These are phyloP conservation scores for Eupithecia tripunctaria DNA, from an alignment of 2,888 invertebrate species.

Conservation along the genomic window DNA sequence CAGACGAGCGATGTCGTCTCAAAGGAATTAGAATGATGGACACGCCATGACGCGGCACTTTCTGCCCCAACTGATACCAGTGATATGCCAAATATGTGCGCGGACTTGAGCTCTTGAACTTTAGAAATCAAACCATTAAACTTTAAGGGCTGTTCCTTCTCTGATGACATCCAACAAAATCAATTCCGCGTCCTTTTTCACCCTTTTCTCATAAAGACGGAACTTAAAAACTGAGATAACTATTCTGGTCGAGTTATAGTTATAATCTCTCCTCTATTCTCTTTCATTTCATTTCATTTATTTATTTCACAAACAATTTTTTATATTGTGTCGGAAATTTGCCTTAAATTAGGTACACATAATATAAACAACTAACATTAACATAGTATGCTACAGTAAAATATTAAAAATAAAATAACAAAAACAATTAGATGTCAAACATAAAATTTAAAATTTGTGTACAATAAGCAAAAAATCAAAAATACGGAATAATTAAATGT, in stretches of 20 bases:
- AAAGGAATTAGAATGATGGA: conserved; percentile 79
- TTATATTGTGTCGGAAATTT: too few species aligned
- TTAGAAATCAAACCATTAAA: background rate
- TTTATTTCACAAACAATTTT: too few species aligned
- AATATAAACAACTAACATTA: too few species aligned
- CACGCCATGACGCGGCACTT: conserved; percentile 68
- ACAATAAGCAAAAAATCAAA: too few species aligned
- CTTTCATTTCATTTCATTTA: too few species aligned
- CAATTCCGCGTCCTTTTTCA: background rate
- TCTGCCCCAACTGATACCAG: conserved; percentile 40
- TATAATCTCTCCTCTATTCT: too few species aligned
- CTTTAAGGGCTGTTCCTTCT: background rate
- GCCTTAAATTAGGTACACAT: too few species aligned
- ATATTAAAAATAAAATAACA: too few species aligned
- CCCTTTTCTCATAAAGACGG: background rate
- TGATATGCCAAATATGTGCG: conserved; percentile 14
- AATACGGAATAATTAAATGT: too few species aligned
- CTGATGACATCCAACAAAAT: background rate
- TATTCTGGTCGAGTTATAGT: background rate
- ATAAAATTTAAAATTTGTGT: too few species aligned
- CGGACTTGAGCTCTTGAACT: background rate
- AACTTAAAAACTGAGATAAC: background rate
- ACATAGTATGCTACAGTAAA: too few species aligned
- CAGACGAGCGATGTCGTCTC: conserved; percentile 74
- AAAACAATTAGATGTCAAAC: too few species aligned